phyloP scores from a whole-genome alignment of 2,888 invertebrate species.

The Cantharis nigra region DNA sequence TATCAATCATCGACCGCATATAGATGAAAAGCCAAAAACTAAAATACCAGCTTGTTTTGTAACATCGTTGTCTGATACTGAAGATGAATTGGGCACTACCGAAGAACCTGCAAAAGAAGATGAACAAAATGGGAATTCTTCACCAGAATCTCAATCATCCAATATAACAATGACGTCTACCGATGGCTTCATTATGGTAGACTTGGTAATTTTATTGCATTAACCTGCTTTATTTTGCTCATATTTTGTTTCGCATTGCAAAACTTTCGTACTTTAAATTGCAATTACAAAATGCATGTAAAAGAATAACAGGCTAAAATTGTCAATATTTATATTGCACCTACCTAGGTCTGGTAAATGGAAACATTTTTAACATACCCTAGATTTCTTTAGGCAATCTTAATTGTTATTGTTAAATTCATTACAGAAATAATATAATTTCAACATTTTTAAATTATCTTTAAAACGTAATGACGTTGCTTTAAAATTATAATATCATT shows the following conservation, averaged over 20 bases:
- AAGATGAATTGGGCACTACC: not conserved
- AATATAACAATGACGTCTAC: conserved; percentile 59
- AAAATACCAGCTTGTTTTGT: not conserved
- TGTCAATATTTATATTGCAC: not conserved
- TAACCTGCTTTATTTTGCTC: conserved; percentile 20
- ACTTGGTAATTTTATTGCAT: conserved; percentile 63
- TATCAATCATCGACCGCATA: not conserved
- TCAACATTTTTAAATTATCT: not conserved
- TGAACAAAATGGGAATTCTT: conserved; percentile 47
- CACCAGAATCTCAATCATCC: conserved; percentile 55
- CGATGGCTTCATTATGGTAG: conserved; percentile 74
- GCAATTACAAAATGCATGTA: not conserved
- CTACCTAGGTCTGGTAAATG: not conserved
- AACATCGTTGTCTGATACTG: not conserved
- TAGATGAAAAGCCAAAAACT: not conserved
- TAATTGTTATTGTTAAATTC: not conserved
- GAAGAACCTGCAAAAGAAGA: conserved; percentile 40
- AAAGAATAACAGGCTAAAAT: not conserved
- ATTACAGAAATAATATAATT: not conserved
- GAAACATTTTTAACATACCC: not conserved
- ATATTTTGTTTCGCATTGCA: not conserved
- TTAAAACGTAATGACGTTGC: not conserved
- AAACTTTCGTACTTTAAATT: not conserved
- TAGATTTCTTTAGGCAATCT: not conserved
- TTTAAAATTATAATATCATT: not conserved